Evolutionary conservation across 2,888 invertebrate species (phyloP), one percentile per base, ranked within the genome.

Genomic region (Oxystoma pomonae): DNA sequence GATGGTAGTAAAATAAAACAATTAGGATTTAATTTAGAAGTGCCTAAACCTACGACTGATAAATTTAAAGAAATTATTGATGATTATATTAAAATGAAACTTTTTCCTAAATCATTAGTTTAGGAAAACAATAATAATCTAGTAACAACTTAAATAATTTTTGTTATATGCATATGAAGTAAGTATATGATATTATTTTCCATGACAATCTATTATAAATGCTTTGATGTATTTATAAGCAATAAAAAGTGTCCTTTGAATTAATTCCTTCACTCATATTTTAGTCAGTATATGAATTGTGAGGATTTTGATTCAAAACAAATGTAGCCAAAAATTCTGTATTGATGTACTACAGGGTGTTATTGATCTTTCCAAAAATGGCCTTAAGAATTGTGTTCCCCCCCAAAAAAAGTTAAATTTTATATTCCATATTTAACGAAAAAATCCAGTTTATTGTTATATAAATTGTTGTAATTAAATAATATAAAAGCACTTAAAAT

Each of bases 1-100:
- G 86, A 90, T 78, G 89, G 90, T 2, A 76, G 80, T 64, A 90
- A 89, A 78, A 79, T 94, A 53, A 83, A 83, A 74, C 72, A 81
- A 50, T 76, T 82, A 63, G 86, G 89, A 2, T 88, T 92, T 78
- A 76, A 77, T 35, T 83, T 86, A 17, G 77, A 81, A 22, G 83
- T 87, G 69, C 90, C 91, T 0, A 78, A 79, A 68, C 83, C 92
- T 9, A 88, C 87, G 5, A 58, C 60, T 1, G 74, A 77, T 1
- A 70, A 73, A 57, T 57, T 78, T 21, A 75, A 71, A 55, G 73
- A 90, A 87, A 87, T 95, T 62, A 80, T 95, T 20, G 85, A 91
- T 70, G 94, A 95, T 81, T 94, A 90, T 75, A 86, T 90, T 58
- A 81, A 84, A 55, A 91, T 93, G 88, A 89, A 91, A 73, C 84